A percentile compares a stretch with the other conserved stretches of the same genome.
Conservation (phyloP, 53 echinoderm and acorn worm species). For the Paracentrotus lividus region DNA sequence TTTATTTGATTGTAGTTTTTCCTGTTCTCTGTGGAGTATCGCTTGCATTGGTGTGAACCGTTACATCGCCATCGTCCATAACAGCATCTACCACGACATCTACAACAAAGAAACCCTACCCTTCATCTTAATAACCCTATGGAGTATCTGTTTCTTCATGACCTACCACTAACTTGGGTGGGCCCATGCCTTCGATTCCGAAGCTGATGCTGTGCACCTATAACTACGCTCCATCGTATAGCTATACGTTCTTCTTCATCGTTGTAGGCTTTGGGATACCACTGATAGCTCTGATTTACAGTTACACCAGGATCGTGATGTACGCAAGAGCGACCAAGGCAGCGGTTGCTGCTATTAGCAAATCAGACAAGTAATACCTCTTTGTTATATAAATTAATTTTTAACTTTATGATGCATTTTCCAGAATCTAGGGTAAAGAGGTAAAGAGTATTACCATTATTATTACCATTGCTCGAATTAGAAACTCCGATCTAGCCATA, state of each 20-base stretch:
- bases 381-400: no score
- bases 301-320: constrained; percentile 78
- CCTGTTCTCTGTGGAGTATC: constrained; percentile 91
- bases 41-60: constrained; percentile 86
- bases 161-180: constrained; percentile 87
- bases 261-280: constrained; percentile 76
- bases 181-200: constrained; percentile 85
- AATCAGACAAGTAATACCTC: background rate
- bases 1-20: constrained; percentile 67
- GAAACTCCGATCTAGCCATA: no score
- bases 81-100: constrained; percentile 70
- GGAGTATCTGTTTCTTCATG: constrained; percentile 85
- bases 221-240: constrained; percentile 79
- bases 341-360: constrained; percentile 33
- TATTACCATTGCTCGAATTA: no score
- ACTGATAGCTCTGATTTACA: constrained; percentile 72
- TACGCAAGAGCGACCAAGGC: constrained; percentile 57
- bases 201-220: constrained; percentile 89
- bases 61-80: constrained; percentile 86
- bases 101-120: constrained; percentile 84
- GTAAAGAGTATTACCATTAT: no score
- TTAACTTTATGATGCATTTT: no score
- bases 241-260: constrained; percentile 87
- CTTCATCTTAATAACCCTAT: constrained; percentile 71
- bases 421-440: no score